Conservation (phyloP, 2,888 invertebrate species). For the Macropis europaea region DNA sequence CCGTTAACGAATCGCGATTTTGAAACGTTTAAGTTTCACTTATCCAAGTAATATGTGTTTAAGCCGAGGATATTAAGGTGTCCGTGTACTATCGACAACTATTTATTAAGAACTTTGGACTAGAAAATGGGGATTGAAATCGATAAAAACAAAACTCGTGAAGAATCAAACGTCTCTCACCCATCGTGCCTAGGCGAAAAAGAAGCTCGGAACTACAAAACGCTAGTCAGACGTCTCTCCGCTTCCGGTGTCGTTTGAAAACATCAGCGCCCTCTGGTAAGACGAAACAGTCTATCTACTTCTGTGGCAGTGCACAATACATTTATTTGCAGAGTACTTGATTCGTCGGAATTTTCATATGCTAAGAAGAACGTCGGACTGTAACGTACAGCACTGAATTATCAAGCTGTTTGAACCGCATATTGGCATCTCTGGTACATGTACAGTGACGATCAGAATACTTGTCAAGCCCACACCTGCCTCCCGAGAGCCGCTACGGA, state of each 20-base stretch:
- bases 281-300: no score
- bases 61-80: background rate
- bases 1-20: background rate
- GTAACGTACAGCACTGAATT: no score
- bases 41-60: constrained; percentile 49
- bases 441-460: no score
- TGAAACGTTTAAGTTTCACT: background rate
- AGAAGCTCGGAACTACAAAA: constrained; percentile 54
- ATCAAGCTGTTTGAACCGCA: no score
- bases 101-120: constrained; percentile 11
- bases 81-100: constrained; percentile 1
- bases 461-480: no score
- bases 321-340: no score
- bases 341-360: no score
- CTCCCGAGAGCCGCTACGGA: no score
- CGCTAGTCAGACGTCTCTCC: constrained; percentile 16
- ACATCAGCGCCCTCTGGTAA: background rate
- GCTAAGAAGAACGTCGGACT: no score
- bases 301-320: no score
- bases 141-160: constrained; percentile 60
- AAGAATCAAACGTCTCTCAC: constrained; percentile 68
- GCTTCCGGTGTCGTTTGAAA: constrained; percentile 4
- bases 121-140: constrained; percentile 59
- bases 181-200: constrained; percentile 71
- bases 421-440: no score